These are phyloP conservation scores for Valencia hispanica DNA, from an alignment of 2,797 vertebrate genomes.

Conservation along the genomic window DNA sequence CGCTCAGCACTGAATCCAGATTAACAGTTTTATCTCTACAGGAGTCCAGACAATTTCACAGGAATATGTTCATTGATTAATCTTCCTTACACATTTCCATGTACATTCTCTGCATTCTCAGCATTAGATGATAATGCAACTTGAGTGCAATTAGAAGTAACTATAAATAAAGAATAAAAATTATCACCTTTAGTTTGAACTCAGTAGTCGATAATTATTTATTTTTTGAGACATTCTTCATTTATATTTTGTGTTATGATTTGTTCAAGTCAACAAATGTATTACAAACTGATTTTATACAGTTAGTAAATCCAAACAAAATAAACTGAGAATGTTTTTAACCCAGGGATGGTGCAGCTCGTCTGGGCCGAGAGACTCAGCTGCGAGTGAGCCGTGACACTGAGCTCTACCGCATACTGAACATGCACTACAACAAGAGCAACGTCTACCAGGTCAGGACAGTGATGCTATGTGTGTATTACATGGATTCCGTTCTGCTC, in stretches of 20 bases:
- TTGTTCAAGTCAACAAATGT: background rate
- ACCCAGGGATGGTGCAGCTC: slow-evolving; percentile 66
- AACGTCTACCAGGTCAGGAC: slow-evolving; percentile 83
- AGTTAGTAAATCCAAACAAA: background rate
- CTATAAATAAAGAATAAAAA: background rate
- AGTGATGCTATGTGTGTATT: too few relatives aligned
- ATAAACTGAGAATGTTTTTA: background rate
- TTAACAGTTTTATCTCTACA: slow-evolving; percentile 16
- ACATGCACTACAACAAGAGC: slow-evolving; percentile 88
- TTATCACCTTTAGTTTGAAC: background rate
- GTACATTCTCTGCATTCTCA: too few relatives aligned
- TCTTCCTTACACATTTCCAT: background rate
- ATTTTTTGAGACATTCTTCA: background rate
- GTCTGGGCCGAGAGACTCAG: slow-evolving; percentile 64
- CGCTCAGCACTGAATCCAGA: slow-evolving; percentile 22
- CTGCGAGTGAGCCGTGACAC: slow-evolving; percentile 80
- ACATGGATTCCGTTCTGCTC: background rate
- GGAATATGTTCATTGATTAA: background rate
- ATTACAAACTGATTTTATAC: background rate
- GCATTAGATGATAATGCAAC: background rate
- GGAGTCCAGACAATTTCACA: background rate
- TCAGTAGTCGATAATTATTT: too few relatives aligned
- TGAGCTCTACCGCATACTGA: slow-evolving; percentile 84
- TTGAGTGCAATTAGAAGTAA: background rate
- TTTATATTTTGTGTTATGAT: background rate